These are phyloP conservation scores for Charaxes varanes DNA, from an alignment of 1,140 invertebrate species.

Conservation along the genomic window DNA sequence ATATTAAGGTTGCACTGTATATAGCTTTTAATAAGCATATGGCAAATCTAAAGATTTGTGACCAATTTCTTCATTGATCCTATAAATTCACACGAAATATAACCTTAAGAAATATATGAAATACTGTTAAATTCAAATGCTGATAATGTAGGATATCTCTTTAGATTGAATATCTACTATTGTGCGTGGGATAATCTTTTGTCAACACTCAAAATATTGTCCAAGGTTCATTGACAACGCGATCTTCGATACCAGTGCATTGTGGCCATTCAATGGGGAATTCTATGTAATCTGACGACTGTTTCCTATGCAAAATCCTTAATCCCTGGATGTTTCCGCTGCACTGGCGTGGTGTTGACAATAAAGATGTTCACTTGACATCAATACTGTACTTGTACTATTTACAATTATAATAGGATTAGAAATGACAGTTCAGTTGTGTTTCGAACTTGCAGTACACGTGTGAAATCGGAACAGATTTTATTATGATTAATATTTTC, in stretches of 20 bases:
- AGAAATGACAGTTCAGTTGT: constrained; percentile 25
- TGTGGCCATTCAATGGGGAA: constrained; percentile 37
- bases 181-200: constrained; percentile 42
- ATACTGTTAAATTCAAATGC: not conserved
- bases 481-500: not conserved
- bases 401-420: constrained; percentile 62
- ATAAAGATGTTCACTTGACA: constrained; percentile 51
- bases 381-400: constrained; percentile 35
- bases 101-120: too few relatives aligned
- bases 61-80: too few relatives aligned
- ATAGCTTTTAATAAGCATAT: too few relatives aligned
- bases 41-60: too few relatives aligned
- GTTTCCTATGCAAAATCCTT: constrained; percentile 62
- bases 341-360: constrained; percentile 15
- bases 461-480: constrained; percentile 12
- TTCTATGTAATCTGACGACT: constrained; percentile 59
- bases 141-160: not conserved
- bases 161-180: constrained; percentile 23
- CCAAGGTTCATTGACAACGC: constrained; percentile 53
- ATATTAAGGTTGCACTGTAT: too few relatives aligned
- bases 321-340: constrained; percentile 59
- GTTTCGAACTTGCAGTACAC: constrained; percentile 26
- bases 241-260: constrained; percentile 43
- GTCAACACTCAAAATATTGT: constrained; percentile 43
- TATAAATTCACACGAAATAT: too few relatives aligned